Base-by-base conservation (phyloP, 2,797 vertebrate genomes). In the Anas flavirostris region DNA sequence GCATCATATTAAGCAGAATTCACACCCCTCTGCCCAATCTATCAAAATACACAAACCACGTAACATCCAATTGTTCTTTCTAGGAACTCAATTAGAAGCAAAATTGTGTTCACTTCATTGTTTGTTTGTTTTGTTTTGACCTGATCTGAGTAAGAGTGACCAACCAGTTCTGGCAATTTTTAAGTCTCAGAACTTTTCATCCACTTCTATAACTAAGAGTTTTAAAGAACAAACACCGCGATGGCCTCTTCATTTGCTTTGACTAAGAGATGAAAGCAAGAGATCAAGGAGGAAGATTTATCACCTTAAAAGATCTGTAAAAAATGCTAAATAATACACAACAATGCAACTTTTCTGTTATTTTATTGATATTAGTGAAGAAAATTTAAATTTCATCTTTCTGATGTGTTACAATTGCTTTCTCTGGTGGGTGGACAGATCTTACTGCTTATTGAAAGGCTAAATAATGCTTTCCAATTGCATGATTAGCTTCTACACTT, bases 361-460 rank as follows among this genome's bases (percentile, higher is more conserved):
- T 97, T 98, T 97, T 98, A 97, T 97, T 97, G 92, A 93, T 97
- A 96, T 87, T 96, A 96, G 96, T 93, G 88, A 97, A 97, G 96
- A 96, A 97, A 97, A 95, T 70, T 87, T 82, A 88, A 78, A 87
- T 97, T 86, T 84, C 59, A 95, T 84, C 86, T 90, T 93, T 97
- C 86, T 88, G 91, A 93, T 95, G 96, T 64, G 86, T 96, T 79
- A 95, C 92, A 97, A 91, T 89, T 94, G 64, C 93, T 92, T 94
- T 94, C 72, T 94, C 90, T 7, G 46, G 94, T 94, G 96, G 94
- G 78, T 94, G 86, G 88, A 86, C 52, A 79, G 82, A 26, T 95
- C 64, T 37, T 91, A 78, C 83, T 67, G 44, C 90, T 93, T 82
- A 84, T 80, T 95, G 86, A 88, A 95, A 94, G 25, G 77, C 90